A percentile compares a stretch with the other conserved stretches of the same genome.
Conservation (phyloP, 2,113 vertebrate genomes). For the Sphaerodactylus townsendi region DNA sequence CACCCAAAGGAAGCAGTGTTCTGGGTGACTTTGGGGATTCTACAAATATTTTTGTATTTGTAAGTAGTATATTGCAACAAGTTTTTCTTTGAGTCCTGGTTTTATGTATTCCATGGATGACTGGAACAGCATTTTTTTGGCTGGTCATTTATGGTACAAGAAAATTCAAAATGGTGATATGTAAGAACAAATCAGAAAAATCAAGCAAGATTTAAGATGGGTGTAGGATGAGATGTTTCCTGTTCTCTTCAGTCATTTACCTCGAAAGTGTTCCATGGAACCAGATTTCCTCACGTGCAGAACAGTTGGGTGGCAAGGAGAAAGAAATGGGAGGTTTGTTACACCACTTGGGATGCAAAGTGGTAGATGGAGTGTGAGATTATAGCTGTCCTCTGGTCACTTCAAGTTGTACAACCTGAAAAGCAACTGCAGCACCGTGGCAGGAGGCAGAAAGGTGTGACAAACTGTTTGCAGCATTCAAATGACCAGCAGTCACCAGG, state of each 20-base stretch:
- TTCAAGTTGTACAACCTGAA: slow-evolving; percentile 29
- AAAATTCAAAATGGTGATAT: background rate
- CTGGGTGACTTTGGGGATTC: too few relatives aligned
- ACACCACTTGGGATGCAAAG: slow-evolving; percentile 15
- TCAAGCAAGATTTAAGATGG: background rate
- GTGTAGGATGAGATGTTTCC: background rate
- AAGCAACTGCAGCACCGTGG: slow-evolving; percentile 37
- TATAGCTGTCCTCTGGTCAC: slow-evolving; percentile 38
- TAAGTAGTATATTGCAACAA: too few relatives aligned
- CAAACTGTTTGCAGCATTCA: slow-evolving; percentile 35
- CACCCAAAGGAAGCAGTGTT: too few relatives aligned
- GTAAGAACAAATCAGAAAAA: background rate
- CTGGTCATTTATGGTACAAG: background rate
- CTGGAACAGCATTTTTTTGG: too few relatives aligned
- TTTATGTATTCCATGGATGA: too few relatives aligned
- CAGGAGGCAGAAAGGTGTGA: slow-evolving; percentile 61
- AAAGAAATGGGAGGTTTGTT: slow-evolving; percentile 8
- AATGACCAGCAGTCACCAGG: slow-evolving; percentile 36
- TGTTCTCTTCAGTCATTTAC: background rate
- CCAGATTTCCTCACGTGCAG: background rate
- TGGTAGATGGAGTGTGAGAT: slow-evolving; percentile 2
- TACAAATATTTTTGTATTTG: too few relatives aligned
- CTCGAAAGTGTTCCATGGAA: background rate
- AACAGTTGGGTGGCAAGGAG: background rate
- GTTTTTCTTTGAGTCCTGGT: too few relatives aligned